phyloP scores from a whole-genome alignment of 2,113 vertebrate genomes.

The Eolophus roseicapilla region DNA sequence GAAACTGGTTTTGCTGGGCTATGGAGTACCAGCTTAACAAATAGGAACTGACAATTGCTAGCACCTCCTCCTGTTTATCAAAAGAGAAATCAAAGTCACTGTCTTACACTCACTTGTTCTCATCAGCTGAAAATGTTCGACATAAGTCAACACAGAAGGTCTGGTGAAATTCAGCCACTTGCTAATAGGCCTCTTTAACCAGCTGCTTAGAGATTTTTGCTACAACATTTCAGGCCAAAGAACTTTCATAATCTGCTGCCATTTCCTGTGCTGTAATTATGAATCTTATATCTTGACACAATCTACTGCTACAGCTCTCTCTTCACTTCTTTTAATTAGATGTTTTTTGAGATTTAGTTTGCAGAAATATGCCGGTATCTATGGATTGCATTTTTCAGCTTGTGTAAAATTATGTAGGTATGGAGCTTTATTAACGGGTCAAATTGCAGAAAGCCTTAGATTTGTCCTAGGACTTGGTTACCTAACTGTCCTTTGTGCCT shows the following conservation, averaged over 20 bases:
- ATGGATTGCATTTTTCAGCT: background rate
- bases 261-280: background rate
- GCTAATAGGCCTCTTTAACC: background rate
- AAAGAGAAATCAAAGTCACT: background rate
- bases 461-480: background rate
- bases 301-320: background rate
- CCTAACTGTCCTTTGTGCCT: slow-evolving; percentile 9
- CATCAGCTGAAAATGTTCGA: background rate
- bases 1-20: background rate
- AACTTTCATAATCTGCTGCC: background rate
- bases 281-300: background rate
- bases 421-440: background rate
- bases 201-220: background rate
- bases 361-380: background rate
- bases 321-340: background rate
- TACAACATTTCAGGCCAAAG: background rate
- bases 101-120: background rate
- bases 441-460: background rate
- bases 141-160: background rate
- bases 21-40: background rate
- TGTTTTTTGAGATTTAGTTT: background rate
- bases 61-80: background rate
- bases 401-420: background rate
- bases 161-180: background rate
- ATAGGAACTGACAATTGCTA: background rate